Conservation (phyloP, 2,113 vertebrate genomes). For the Oncorhynchus mykiss region DNA sequence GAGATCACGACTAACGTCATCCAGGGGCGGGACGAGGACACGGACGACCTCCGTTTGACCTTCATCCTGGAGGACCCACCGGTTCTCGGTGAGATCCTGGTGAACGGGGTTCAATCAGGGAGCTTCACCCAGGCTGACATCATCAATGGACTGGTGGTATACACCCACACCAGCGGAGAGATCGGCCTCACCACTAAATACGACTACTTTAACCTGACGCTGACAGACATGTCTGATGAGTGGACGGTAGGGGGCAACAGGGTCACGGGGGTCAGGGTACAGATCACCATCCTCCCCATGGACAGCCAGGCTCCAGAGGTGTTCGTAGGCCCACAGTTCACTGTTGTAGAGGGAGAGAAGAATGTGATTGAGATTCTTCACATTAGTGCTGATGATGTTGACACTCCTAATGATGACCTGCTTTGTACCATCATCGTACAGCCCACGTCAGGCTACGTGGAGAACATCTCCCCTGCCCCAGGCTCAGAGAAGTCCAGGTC, state of each 20-base stretch:
- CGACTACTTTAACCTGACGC: slow-evolving; percentile 88
- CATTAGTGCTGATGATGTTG: slow-evolving; percentile 80
- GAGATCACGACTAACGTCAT: slow-evolving; percentile 88
- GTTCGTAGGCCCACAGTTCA: slow-evolving; percentile 77
- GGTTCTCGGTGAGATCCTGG: slow-evolving; percentile 81
- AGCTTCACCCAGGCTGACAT: slow-evolving; percentile 89
- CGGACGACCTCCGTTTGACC: slow-evolving; percentile 86
- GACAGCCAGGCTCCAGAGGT: slow-evolving; percentile 87
- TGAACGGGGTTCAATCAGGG: slow-evolving; percentile 78
- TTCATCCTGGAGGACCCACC: slow-evolving; percentile 88
- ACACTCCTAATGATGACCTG: slow-evolving; percentile 85
- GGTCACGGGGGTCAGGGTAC: slow-evolving; percentile 82
- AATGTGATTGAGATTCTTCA: slow-evolving; percentile 74
- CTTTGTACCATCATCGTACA: slow-evolving; percentile 90
- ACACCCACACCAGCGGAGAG: slow-evolving; percentile 88
- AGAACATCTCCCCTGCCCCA: slow-evolving; percentile 93
- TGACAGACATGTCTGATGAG: slow-evolving; percentile 87
- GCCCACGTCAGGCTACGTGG: slow-evolving; percentile 85
- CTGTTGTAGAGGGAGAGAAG: slow-evolving; percentile 85
- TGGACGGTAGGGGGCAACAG: slow-evolving; percentile 83
- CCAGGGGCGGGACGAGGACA: slow-evolving; percentile 81
- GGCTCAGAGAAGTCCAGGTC: slow-evolving; percentile 94
- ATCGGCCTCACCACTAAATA: slow-evolving; percentile 79
- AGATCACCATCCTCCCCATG: slow-evolving; percentile 88
- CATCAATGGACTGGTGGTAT: slow-evolving; percentile 85